Conservation (phyloP, 2,888 invertebrate genomes). For the Phoronis australis region DNA sequence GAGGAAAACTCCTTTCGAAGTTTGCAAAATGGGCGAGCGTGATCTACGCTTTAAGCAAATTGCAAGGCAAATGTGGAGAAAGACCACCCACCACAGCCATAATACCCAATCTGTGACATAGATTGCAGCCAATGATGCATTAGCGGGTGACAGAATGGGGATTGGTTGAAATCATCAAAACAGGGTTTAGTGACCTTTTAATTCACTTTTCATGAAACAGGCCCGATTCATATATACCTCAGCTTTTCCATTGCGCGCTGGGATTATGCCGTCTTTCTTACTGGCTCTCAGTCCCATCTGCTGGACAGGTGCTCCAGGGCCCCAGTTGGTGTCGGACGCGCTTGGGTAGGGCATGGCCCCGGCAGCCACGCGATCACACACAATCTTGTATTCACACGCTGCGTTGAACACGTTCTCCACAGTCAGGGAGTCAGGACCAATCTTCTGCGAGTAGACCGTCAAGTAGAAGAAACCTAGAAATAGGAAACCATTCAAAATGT, state of each 20-base stretch:
- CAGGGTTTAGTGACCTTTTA: no score
- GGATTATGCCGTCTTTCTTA: constrained; percentile 34
- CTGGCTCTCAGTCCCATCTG: constrained; percentile 47
- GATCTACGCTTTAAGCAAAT: no score
- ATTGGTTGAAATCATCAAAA: no score
- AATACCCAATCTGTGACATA: no score
- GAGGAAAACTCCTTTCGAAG: no score
- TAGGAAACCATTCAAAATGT: no score
- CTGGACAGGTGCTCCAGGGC: constrained; percentile 47
- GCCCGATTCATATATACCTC: no score
- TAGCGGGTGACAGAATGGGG: no score
- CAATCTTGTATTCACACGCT: constrained; percentile 51
- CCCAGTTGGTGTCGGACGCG: constrained; percentile 53
- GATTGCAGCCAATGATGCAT: no score
- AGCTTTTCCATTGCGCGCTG: constrained; percentile 34
- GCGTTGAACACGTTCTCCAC: constrained; percentile 52
- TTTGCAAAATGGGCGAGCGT: no score
- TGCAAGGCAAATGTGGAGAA: no score
- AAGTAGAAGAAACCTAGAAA: constrained; percentile 48
- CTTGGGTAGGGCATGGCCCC: constrained; percentile 46
- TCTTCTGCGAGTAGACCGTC: constrained; percentile 50
- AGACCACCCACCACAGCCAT: no score
- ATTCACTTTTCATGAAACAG: constrained; percentile 61
- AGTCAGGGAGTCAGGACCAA: constrained; percentile 43
- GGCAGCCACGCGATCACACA: constrained; percentile 38